Base-by-base conservation (phyloP, 2,113 vertebrate species). In the Riparia riparia region DNA sequence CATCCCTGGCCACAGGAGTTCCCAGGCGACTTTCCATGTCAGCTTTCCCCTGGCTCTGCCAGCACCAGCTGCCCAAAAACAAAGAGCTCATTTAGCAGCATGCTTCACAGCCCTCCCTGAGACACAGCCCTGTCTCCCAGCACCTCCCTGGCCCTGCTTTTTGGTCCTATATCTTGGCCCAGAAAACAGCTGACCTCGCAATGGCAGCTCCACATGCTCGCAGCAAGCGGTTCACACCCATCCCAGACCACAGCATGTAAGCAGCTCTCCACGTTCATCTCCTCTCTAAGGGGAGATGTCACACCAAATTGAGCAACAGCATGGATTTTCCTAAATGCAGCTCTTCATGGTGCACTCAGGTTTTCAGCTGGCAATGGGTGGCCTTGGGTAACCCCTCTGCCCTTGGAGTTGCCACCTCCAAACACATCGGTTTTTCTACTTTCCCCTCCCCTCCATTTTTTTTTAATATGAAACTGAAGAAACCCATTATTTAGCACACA, bases 51-150 rank as follows among this genome's bases (percentile, higher is more conserved):
- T 37, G 28, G 61, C 56, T 15, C 60, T 86, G 89, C 80, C 80
- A 84, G 65, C 68, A 45, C 54, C 0, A 0, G 34, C 92, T 51
- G 60, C 50, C 18, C 49, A 63, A 85, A 94, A 71, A 14, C 92
- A 93, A 96, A 88, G 77, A 87, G 39, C 25, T 68, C n/a, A 45
- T 93, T 95, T 82, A 92, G 69, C 49, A 70, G 34, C 39, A 34
- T 4, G 8, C 19, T 78, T 12, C 84, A 47, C 44, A 26, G 73
- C 77, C 37, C 32, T 64, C 57, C 56, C 31, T 2, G 5, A 44
- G 84, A 71, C 4, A 6, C 29, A 73, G 56, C 41, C 65, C 57
- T 76, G 45, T 56, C 44, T 92, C 61, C 53, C 49, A 61, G 47
- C 34, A 22, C 41, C 53, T 89, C 83, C 63, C 49, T 76, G 42